Evolutionary conservation across 1,140 invertebrate genomes (phyloP), one percentile per base, ranked within the genome.

Genomic region (Apis cerana): DNA sequence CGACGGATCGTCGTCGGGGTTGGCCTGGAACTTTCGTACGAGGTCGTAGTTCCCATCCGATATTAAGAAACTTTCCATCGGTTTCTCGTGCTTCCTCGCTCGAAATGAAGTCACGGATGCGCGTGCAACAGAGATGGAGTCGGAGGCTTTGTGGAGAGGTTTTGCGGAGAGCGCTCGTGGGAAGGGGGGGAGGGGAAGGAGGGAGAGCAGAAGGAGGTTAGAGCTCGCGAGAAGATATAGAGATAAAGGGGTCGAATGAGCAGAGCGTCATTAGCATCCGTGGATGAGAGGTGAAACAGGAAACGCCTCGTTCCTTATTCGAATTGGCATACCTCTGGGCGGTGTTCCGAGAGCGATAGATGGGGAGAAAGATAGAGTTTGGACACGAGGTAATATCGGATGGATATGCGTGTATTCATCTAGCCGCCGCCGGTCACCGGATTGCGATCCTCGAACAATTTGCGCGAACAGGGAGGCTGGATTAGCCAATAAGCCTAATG

Each of bases 51-150:
- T 84, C 75, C 33, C 71, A 81, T 87, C 75, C 86, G 92, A 92
- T 92, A 93, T 93, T 92, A 92, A 92, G 92, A 93, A 92, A 92
- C 92, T 93, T 92, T 93, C 85, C 83, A 90, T 90, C 84, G 90
- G 87, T 81, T 43, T 86, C 68, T 85, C 82, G 82, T 82, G 71
- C 69, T 88, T 84, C 78, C 33, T 33, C 61, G 64, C 69, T 78
- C 78, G 87, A 86, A 89, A 89, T 89, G 84, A 89, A 89, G 82
- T 86, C 72, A 58, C 33, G 33, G 72, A 79, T 74, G 62, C 81
- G 86, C 68, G 71, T 58, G 85, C 21, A 79, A 80, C 64, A 59
- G 64, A 61, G 74, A 54, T 59, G 48, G 64, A 23, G 68, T 12
- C 33, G 33, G 10, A 12, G 54, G 17, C n/a, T 21, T 59, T 65